Conservation (phyloP, 2,113 vertebrate species). For the Candoia aspera region DNA sequence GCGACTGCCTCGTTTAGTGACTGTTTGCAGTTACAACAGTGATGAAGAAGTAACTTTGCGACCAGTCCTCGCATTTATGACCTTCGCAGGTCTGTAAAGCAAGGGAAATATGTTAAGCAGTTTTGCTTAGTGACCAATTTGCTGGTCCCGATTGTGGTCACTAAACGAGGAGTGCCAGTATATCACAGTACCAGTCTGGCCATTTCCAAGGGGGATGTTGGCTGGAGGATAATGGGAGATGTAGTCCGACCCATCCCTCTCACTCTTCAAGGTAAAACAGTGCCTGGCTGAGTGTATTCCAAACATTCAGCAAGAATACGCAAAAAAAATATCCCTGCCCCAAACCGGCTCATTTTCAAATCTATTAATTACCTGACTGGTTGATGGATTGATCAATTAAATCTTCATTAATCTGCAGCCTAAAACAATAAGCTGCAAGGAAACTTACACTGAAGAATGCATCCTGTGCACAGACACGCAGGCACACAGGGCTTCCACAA, state of each 20-base stretch:
- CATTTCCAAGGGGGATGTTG: neutral
- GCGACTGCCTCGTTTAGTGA: neutral
- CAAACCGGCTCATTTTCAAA: neutral
- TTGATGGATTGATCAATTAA: neutral
- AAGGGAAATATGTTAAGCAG: neutral
- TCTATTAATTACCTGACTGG: neutral
- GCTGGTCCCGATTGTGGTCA: too few relatives aligned
- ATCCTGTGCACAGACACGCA: neutral
- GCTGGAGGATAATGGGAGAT: neutral
- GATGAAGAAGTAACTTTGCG: neutral
- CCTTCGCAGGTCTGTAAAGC: neutral
- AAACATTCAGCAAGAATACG: neutral
- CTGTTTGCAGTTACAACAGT: neutral
- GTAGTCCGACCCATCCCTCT: neutral
- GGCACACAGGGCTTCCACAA: neutral
- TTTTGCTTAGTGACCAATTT: neutral
- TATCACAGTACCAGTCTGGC: neutral
- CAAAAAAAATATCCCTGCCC: too few relatives aligned
- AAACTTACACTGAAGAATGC: neutral
- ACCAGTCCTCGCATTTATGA: neutral
- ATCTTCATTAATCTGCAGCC: neutral
- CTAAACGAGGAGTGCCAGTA: neutral
- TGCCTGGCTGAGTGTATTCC: neutral
- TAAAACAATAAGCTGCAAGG: neutral
- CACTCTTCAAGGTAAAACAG: neutral